Conservation (phyloP, 1,140 invertebrate genomes). For the Olivierus martensii region DNA sequence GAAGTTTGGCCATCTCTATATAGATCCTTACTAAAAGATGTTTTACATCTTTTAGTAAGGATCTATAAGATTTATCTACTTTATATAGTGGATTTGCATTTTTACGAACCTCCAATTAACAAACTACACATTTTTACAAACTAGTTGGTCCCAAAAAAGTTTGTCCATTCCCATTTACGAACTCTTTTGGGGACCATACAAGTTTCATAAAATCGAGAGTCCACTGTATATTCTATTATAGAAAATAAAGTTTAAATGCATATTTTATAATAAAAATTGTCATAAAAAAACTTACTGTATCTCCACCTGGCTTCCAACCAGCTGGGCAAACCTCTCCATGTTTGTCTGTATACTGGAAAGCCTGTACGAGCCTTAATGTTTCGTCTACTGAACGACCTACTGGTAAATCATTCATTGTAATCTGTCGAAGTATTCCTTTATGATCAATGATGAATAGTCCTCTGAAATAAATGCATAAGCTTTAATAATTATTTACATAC, state of each 20-base stretch:
- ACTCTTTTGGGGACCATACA: no score
- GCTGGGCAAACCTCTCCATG: slow-evolving; percentile 63
- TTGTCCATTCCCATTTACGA: no score
- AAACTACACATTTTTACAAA: no score
- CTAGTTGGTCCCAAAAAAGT: no score
- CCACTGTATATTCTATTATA: no score
- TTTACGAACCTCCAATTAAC: no score
- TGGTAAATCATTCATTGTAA: slow-evolving; percentile 56
- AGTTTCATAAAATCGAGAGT: no score
- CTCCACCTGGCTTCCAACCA: slow-evolving; percentile 48
- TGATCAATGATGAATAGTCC: slow-evolving; percentile 54
- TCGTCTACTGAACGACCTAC: slow-evolving; percentile 73
- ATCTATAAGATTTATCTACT: no score
- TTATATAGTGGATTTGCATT: no score
- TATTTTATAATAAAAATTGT: not conserved
- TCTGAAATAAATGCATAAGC: slow-evolving; percentile 51
- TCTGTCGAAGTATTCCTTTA: slow-evolving; percentile 46
- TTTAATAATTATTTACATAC: slow-evolving; percentile 25
- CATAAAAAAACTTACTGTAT: slow-evolving; percentile 40
- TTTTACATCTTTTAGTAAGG: no score
- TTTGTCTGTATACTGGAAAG: slow-evolving; percentile 83
- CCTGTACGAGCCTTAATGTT: slow-evolving; percentile 75
- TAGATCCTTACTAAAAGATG: no score
- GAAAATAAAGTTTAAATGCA: not conserved
- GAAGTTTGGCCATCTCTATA: no score